Evolutionary conservation across 2,888 invertebrate species (phyloP), one percentile per base, ranked within the genome.

Genomic region (Oxytorus armatus): DNA sequence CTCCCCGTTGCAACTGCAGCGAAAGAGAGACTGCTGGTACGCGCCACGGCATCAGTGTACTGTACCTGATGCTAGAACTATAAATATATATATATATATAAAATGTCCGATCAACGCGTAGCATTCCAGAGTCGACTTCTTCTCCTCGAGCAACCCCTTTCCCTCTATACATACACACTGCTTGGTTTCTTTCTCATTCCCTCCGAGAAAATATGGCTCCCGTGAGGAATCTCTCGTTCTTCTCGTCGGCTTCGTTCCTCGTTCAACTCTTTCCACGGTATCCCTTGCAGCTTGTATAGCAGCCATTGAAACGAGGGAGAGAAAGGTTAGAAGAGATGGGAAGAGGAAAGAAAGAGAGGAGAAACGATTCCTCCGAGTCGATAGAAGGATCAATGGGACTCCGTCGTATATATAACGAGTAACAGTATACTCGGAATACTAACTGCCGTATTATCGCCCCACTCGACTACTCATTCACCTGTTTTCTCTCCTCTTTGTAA

Each of bases 391-490:
- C 90, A 89, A 90, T 89, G 89, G 86, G 82, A 55, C 66, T 68
- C 79, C 85, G 79, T 78, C 83, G 88, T 65, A 88, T 88, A 88
- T 89, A 88, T 86, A 87, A 89, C 72, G 61, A 73, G 73, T 77
- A 80, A 80, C 80, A 75, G 77, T 77, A 81, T 74, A 79, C 81
- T 44, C 59, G 69, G 78, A 53, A 80, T 78, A 80, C 80, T 88
- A 89, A 90, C 89, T 87, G 88, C 88, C 87, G 84, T 84, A 90
- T 90, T 89, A 90, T 87, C 88, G 87, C 87, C 87, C 85, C 79
- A 82, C 83, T 84, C 69, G 23, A 59, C 36, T 53, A 21, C 81
- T 85, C 85, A 84, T 86, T 88, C 88, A 88, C 83, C 84, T 84
- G 84, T 77, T 78, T 21, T 75, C 82, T 21, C 73, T 63, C 42